Evolutionary conservation across 2,113 vertebrate species (phyloP).

Genomic region (Meleagris gallopavo): DNA sequence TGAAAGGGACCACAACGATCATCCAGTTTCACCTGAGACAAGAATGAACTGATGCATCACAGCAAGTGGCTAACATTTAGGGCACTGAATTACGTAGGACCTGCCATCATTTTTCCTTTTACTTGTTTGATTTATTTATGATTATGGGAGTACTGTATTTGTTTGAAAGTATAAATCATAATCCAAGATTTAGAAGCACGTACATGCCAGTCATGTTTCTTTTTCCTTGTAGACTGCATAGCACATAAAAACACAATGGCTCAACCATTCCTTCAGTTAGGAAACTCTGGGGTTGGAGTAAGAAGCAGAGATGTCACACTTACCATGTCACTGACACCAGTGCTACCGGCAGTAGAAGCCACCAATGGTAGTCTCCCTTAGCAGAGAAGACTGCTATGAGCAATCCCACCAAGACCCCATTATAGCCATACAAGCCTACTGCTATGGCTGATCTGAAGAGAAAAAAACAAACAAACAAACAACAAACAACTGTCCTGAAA

Average conservation of each 20-base stretch:
- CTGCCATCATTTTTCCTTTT: background rate
- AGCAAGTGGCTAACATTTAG: background rate
- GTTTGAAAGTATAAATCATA: background rate
- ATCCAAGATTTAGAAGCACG: background rate
- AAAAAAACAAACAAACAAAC: background rate
- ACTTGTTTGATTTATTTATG: background rate
- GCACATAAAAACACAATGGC: background rate
- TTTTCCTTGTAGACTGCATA: background rate
- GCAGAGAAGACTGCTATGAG: constrained; percentile 92
- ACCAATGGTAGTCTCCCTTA: constrained; percentile 92
- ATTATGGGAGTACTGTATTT: constrained; percentile 1
- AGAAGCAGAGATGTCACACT: constrained; percentile 53
- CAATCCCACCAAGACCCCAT: constrained; percentile 91
- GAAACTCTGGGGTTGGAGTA: background rate
- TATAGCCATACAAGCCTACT: constrained; percentile 92
- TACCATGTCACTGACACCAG: constrained; percentile 93
- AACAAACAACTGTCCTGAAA: background rate
- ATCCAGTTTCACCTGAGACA: background rate
- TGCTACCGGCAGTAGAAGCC: constrained; percentile 90
- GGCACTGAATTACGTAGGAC: background rate
- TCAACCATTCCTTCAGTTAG: background rate
- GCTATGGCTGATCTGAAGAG: constrained; percentile 86
- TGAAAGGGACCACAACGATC: too few species aligned
- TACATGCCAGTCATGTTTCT: background rate
- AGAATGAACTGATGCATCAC: background rate